A percentile compares a stretch with the other conserved stretches of the same genome.
Conservation (phyloP, 2,797 vertebrate genomes). For the Enteromius trimaculatus region DNA sequence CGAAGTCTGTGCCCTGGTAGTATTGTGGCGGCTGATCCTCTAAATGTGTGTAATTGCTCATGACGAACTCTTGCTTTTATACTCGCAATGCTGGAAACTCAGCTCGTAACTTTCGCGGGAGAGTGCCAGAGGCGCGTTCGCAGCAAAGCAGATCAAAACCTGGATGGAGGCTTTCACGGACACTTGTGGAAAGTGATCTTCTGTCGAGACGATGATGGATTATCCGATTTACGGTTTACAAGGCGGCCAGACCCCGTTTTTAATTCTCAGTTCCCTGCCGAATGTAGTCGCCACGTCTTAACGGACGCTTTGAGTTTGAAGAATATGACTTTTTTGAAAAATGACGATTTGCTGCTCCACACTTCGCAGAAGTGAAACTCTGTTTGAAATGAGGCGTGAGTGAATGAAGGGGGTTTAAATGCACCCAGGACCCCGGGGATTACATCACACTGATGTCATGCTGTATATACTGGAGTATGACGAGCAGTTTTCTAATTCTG, state of each 20-base stretch:
- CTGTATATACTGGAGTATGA: slow-evolving; percentile 76
- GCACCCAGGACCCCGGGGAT: slow-evolving; percentile 73
- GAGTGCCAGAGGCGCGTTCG: slow-evolving; percentile 60
- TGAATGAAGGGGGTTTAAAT: slow-evolving; percentile 72
- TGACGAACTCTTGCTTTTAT: slow-evolving; percentile 71
- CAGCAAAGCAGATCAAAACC: slow-evolving; percentile 65
- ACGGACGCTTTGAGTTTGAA: slow-evolving; percentile 58
- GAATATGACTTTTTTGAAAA: slow-evolving; percentile 48
- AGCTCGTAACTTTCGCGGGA: slow-evolving; percentile 63
- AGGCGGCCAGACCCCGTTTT: slow-evolving; percentile 62
- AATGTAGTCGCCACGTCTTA: slow-evolving; percentile 66
- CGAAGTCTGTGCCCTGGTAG: slow-evolving; percentile 79
- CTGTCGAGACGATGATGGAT: slow-evolving; percentile 72
- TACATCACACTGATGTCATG: slow-evolving; percentile 73
- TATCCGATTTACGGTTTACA: slow-evolving; percentile 68
- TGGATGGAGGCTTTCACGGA: slow-evolving; percentile 67
- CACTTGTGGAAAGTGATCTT: slow-evolving; percentile 68
- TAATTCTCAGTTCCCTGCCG: slow-evolving; percentile 73
- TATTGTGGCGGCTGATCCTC: slow-evolving; percentile 79
- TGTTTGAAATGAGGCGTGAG: slow-evolving; percentile 69
- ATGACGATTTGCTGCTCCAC: slow-evolving; percentile 18
- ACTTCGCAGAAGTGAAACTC: slow-evolving; percentile 54
- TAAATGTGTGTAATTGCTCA: slow-evolving; percentile 84
- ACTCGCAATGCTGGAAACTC: slow-evolving; percentile 60
- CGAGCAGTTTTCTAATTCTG: slow-evolving; percentile 76